A percentile compares a stretch with the other conserved stretches of the same genome.
Conservation (phyloP, 2,113 vertebrate species). For the Indicator indicator region DNA sequence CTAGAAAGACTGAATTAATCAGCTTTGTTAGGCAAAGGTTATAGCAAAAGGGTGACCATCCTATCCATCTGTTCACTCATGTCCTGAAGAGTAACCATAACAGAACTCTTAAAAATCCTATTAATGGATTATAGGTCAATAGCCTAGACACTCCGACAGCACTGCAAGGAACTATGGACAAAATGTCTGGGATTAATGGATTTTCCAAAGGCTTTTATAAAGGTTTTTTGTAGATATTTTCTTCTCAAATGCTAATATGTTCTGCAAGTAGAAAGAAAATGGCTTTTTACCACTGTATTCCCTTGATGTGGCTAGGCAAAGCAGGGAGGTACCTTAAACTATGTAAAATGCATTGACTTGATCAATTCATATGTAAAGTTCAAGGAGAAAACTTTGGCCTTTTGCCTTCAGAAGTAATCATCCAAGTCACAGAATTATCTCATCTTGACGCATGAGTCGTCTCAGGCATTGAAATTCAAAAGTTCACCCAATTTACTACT, state of each 20-base stretch:
- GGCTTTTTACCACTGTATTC: slow-evolving; percentile 14
- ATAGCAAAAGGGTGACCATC: slow-evolving; percentile 24
- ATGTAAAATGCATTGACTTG: slow-evolving; percentile 32
- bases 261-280: slow-evolving; percentile 32
- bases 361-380: slow-evolving; percentile 65
- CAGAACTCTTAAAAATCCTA: slow-evolving; percentile 61
- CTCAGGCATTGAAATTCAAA: slow-evolving; percentile 42
- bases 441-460: slow-evolving; percentile 16
- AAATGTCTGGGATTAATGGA: slow-evolving; percentile 58
- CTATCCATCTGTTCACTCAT: slow-evolving; percentile 53
- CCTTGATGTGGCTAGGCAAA: slow-evolving; percentile 35
- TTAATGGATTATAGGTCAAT: slow-evolving; percentile 70
- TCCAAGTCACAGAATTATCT: slow-evolving; percentile 30
- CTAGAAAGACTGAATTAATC: slow-evolving; percentile 58
- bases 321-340: slow-evolving; percentile 28
- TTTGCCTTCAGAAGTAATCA: slow-evolving; percentile 50
- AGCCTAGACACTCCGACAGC: neutral
- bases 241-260: slow-evolving; percentile 61
- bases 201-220: slow-evolving; percentile 54
- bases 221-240: slow-evolving; percentile 26
- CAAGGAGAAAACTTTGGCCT: slow-evolving; percentile 46
- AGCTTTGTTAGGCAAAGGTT: slow-evolving; percentile 65
- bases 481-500: slow-evolving; percentile 46
- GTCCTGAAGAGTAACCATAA: slow-evolving; percentile 37
- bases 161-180: slow-evolving; percentile 37